Base-by-base conservation (phyloP, 2,797 vertebrate species). In the Euthynnus affinis region DNA sequence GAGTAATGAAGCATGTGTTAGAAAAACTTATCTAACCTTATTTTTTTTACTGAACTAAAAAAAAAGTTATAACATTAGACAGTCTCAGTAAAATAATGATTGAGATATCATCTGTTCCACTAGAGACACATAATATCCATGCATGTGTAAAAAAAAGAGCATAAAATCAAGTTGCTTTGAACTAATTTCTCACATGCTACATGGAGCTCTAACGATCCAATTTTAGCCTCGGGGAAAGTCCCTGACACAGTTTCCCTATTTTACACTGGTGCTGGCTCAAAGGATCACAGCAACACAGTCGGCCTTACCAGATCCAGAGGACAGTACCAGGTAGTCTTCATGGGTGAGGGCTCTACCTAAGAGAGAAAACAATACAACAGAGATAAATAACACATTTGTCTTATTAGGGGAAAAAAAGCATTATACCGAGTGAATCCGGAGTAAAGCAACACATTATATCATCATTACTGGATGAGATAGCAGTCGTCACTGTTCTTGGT, bases 321-420 rank as follows among this genome's bases (percentile, higher is more conserved):
- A 80, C 95, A 96, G 94, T 96, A 96, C 96, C 96, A 96, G 74
- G 94, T 96, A 1, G 95, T 96, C 93, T 96, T 96, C 95, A 96
- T 96, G 22, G 92, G 89, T 49, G 93, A 93, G 55, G 92, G 80
- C 57, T 95, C 95, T 4, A 85, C 90, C 95, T 96, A 85, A 61
- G 76, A 60, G 84, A 22, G 27, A 87, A 9, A 82, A 48, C 9
- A 9, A 74, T 29, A 69, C 56, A 77, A 27, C 55, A 48, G 34
- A 58, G 25, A 51, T 0, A 44, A 14, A 3, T 6, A 5, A 27
- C 10, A 4, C 13, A 18, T 64, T 25, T 51, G n/a, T 48, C 17
- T 22, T 13, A 29, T 29, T 29, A 29, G 27, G 5, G 5, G 5
- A 25, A 25, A 46, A 63, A 70, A 46, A 9, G 7, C 9, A 32